Evolutionary conservation across 1,140 invertebrate species (phyloP).

Genomic region (Acromyrmex echinatior): DNA sequence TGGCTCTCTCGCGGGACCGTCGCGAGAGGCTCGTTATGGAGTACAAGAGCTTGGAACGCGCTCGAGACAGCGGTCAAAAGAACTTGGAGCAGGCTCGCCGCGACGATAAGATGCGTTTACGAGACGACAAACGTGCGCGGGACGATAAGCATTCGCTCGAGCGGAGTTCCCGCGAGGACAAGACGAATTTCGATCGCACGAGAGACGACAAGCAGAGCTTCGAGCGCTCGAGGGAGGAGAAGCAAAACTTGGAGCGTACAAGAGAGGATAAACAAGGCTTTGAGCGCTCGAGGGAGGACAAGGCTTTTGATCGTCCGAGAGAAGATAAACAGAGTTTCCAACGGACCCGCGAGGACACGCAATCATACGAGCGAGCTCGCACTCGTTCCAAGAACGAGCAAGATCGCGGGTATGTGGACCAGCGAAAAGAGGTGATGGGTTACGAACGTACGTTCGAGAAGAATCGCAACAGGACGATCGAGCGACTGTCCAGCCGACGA

Average conservation of each 20-base stretch:
- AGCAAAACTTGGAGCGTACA: not conserved
- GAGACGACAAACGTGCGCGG: constrained; percentile 18
- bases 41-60: constrained; percentile 43
- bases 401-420: constrained; percentile 41
- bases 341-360: constrained; percentile 28
- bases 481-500: constrained; percentile 76
- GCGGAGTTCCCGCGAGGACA: constrained; percentile 49
- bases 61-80: not conserved
- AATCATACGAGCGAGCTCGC: constrained; percentile 37
- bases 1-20: not conserved
- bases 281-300: constrained; percentile 78
- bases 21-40: constrained; percentile 31
- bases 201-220: constrained; percentile 65
- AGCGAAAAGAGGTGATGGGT: constrained; percentile 18
- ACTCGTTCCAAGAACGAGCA: constrained; percentile 31
- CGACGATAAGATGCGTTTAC: constrained; percentile 13
- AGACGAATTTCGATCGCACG: constrained; percentile 35
- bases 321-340: constrained; percentile 44
- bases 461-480: constrained; percentile 78
- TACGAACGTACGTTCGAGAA: constrained; percentile 80
- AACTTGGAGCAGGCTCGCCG: not conserved
- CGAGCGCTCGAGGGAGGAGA: constrained; percentile 48
- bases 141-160: constrained; percentile 27
- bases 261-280: constrained; percentile 57
- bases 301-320: not conserved